phyloP scores from a whole-genome alignment of 2,888 invertebrate species.

The Notocelia uddmanniana region DNA sequence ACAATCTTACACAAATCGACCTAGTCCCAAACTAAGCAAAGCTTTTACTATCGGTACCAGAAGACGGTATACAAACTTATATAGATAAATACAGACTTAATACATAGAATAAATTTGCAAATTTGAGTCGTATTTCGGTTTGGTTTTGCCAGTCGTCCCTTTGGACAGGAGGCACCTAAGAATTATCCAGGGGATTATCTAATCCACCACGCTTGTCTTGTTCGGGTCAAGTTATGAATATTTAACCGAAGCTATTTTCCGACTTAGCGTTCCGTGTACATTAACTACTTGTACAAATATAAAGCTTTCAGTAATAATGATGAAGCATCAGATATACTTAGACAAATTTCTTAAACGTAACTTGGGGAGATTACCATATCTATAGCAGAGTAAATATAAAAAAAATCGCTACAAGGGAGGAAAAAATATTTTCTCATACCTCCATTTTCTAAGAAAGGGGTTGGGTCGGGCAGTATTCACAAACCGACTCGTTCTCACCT shows the following conservation, averaged over 20 bases:
- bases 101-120: too few species aligned
- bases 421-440: too few species aligned
- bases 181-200: constrained; percentile 34
- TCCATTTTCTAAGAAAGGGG: too few species aligned
- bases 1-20: too few species aligned
- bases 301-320: neutral
- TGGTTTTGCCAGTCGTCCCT: constrained; percentile 1
- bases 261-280: constrained; percentile 10
- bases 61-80: too few species aligned
- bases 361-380: neutral
- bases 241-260: constrained; percentile 28
- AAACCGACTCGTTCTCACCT: too few species aligned
- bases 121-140: neutral
- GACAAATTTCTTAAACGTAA: neutral
- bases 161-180: constrained; percentile 10
- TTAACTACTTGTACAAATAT: constrained; percentile 10
- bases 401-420: too few species aligned
- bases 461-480: too few species aligned
- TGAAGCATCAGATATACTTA: neutral
- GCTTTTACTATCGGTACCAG: too few species aligned
- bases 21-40: too few species aligned
- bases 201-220: constrained; percentile 32
- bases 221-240: constrained; percentile 32
- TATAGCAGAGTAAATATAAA: too few species aligned
- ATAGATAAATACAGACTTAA: too few species aligned